A percentile compares a stretch with the other conserved stretches of the same genome.
Evolutionary conservation across 2,797 vertebrate genomes (phyloP).

Genomic region (Alectoris magna): DNA sequence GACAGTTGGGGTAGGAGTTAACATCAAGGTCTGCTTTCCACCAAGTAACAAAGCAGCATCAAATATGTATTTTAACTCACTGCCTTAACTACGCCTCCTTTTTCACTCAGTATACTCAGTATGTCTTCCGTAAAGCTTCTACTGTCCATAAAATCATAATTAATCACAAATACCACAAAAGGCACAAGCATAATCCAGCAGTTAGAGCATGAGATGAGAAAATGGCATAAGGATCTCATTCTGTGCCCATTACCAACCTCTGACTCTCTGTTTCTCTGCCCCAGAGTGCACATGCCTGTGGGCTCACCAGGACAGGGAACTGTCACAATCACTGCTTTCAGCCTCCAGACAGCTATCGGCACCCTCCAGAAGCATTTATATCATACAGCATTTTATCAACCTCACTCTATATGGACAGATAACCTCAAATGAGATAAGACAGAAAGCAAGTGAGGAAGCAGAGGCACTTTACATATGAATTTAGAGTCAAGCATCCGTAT

Average conservation of each 20-base stretch:
- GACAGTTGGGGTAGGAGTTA: neutral
- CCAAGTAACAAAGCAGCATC: neutral
- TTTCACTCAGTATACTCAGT: neutral
- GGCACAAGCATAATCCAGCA: neutral
- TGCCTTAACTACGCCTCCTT: neutral
- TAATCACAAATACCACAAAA: neutral
- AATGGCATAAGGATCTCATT: neutral
- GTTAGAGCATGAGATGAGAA: neutral
- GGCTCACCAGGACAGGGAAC: neutral
- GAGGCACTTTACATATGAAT: neutral
- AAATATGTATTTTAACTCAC: neutral
- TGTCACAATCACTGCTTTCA: neutral
- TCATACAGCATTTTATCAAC: neutral
- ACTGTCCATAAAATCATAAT: neutral
- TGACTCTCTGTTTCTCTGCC: neutral
- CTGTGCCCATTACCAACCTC: neutral
- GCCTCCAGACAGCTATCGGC: accelerated
- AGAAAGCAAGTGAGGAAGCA: neutral
- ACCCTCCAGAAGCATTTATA: neutral
- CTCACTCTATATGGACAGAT: neutral
- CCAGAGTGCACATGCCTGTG: accelerated
- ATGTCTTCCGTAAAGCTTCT: neutral
- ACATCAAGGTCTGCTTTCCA: neutral
- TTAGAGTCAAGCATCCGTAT: neutral
- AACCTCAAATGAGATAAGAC: neutral